These are phyloP conservation scores for Mantis religiosa DNA, from an alignment of 2,888 invertebrate genomes.

Conservation along the genomic window DNA sequence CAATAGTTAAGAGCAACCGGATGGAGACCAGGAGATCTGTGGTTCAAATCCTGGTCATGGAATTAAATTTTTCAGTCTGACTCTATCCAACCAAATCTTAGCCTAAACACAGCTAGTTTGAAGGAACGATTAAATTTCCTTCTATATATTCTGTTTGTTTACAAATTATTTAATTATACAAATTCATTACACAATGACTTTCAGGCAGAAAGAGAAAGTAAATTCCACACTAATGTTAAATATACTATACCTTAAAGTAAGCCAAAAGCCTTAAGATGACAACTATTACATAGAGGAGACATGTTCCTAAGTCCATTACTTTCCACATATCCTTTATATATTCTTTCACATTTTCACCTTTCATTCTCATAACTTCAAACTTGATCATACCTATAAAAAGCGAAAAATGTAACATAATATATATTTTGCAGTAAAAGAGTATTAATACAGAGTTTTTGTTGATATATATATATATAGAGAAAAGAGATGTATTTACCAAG, in stretches of 20 bases:
- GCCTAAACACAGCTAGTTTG: too few species aligned
- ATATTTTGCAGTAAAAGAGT: neutral
- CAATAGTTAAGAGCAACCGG: too few species aligned
- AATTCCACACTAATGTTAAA: neutral
- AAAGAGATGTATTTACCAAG: slow-evolving; percentile 61
- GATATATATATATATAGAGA: neutral
- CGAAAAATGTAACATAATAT: neutral
- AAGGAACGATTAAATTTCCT: too few species aligned
- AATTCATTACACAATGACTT: too few species aligned
- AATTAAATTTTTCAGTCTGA: too few species aligned
- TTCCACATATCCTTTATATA: slow-evolving; percentile 99
- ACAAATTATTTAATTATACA: too few species aligned
- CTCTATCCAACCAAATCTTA: too few species aligned
- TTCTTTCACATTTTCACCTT: slow-evolving; percentile 95
- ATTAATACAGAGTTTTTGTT: neutral
- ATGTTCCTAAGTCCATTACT: slow-evolving; percentile 97
- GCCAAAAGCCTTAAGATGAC: slow-evolving; percentile 91
- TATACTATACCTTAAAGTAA: slow-evolving; percentile 75
- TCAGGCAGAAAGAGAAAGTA: too few species aligned
- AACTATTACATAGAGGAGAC: slow-evolving; percentile 95
- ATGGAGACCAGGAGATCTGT: too few species aligned
- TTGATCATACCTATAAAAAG: slow-evolving; percentile 78
- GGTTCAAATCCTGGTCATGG: too few species aligned
- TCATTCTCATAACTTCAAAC: slow-evolving; percentile 97
- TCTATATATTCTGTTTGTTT: too few species aligned